Evolutionary conservation across 2,797 vertebrate species (phyloP), one percentile per base, ranked within the genome.

Genomic region (Hydrophis major): DNA sequence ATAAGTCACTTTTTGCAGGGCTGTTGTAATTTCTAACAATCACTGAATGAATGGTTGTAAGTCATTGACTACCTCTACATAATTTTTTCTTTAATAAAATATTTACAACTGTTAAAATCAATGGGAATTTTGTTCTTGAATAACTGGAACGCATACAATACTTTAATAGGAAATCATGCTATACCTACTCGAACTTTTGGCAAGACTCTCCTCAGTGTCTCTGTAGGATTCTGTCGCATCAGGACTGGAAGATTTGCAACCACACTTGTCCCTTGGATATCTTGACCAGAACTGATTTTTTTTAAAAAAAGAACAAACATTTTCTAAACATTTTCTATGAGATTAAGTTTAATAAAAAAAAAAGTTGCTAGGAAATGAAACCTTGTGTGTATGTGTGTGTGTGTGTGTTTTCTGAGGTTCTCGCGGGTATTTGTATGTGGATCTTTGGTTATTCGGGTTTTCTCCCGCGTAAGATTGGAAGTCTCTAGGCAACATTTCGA

Each of bases 151-250:
- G 7, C 16, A 61, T 16, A 78, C 89, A 95, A 91, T 86, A 87
- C 11, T 56, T 87, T 27, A 53, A 95, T 18, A 95, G 88, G 94
- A 86, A 93, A 90, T 93, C 2, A 94, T 12, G 95, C 83, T 94
- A 92, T 42, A 98, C 99, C 93, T 98, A 99, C 99, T 98, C 98
- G 98, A 95, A 99, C 98, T 98, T 99, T 99, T 91, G 99, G 99
- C 93, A 99, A 98, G 53, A 99, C 99, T 87, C 99, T 98, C 89
- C 98, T 98, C 95, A 99, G 98, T 0, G 99, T 99, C 96, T 99
- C 99, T 22, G 98, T 98, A 92, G 99, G 99, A 96, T 99, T 99
- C 97, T 99, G 99, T 92, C 98, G 98, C 96, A 99, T 98, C 60
- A 99, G 97, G 94, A 97, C 97, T 0, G 99, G 99, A 96, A 99